Base-by-base conservation (phyloP, 2,113 vertebrate species). In the Arothron firmamentum region DNA sequence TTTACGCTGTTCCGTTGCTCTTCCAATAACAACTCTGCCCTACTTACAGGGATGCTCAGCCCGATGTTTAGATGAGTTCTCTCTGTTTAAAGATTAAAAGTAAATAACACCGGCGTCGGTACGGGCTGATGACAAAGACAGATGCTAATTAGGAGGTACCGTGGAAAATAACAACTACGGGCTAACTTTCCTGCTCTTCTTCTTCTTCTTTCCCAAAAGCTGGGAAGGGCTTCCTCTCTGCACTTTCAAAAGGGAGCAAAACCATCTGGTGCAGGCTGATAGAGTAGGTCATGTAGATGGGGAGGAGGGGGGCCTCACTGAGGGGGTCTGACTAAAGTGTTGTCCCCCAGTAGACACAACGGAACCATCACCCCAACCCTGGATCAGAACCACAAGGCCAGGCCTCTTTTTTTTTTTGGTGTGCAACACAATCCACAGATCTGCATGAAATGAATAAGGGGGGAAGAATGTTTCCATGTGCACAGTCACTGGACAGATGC, bases 201-300 rank as follows among this genome's bases (percentile, higher is more conserved):
- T 54, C 64, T 54, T 54, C 43, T 45, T 61, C 49, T 56, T 18
- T 43, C 55, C 59, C 21, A 60, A 52, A 60, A 65, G 59, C 69
- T 59, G 72, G 76, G 70, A 82, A 65, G 73, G 74, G 74, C 54
- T 76, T 84, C 85, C 80, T 83, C 73, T 78, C 57, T 53, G 38
- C 28, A 13, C 65, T 85, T 84, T 75, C 61, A 80, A 80, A 45
- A 14, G 81, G 53, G 57, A 77, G 59, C 50, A 74, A 66, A 84
- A 81, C 86, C 90, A 91, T 90, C 85, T 90, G 89, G 79, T 74
- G 62, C 78, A 64, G 72, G 69, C 81, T 74, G 77, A 77, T 67
- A 61, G 81, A 79, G 70, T 60, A 68, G 80, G 64, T 80, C 80
- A 81, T 77, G 65, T 70, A 69, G 56, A 60, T 53, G 34, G 13